These are phyloP conservation scores for Caenorhabditis becei DNA, from an alignment of 2,888 invertebrate genomes.

Conservation along the genomic window DNA sequence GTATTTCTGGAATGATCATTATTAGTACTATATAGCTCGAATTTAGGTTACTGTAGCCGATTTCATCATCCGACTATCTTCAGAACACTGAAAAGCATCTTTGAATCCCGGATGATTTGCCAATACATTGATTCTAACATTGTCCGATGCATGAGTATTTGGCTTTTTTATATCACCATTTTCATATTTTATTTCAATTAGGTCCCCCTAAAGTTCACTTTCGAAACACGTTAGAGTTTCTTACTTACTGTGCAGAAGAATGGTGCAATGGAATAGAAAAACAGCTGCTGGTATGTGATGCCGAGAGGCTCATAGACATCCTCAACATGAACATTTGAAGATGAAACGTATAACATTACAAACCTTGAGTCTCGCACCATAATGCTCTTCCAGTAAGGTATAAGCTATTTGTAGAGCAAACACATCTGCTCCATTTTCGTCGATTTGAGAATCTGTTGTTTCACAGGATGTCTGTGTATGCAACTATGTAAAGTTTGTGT, in stretches of 20 bases:
- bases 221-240: too few relatives aligned
- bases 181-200: too few relatives aligned
- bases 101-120: constrained; percentile 29
- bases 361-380: background rate
- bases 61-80: constrained; percentile 36
- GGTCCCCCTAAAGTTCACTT: background rate
- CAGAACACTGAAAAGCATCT: constrained; percentile 34
- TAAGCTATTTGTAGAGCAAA: constrained; percentile 29
- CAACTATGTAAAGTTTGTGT: background rate
- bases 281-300: background rate
- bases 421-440: constrained; percentile 43
- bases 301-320: background rate
- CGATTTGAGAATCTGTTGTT: background rate
- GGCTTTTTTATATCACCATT: too few relatives aligned
- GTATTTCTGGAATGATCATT: constrained; percentile 17
- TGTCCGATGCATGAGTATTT: background rate
- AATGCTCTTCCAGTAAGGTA: background rate
- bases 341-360: background rate
- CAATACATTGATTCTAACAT: constrained; percentile 19
- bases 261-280: background rate
- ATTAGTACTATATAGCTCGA: background rate
- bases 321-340: background rate
- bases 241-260: background rate
- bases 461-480: constrained; percentile 4
- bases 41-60: background rate